Percentiles rank a stretch among this genome's conserved stretches.
These are phyloP conservation scores for Phylloscopus trochilus DNA, from an alignment of 2,113 vertebrate species.

Conservation along the genomic window DNA sequence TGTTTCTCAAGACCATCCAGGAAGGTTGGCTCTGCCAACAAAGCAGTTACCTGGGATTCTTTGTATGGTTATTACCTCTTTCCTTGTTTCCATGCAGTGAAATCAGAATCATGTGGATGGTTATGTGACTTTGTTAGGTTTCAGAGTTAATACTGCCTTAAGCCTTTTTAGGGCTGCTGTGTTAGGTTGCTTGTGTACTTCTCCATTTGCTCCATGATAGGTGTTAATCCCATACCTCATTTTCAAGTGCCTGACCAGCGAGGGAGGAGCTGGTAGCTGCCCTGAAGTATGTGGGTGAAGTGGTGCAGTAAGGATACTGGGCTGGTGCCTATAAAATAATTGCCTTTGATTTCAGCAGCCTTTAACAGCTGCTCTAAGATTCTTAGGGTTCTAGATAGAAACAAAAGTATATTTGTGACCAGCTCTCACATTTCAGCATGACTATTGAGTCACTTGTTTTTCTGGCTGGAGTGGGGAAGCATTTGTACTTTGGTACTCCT, in stretches of 20 bases:
- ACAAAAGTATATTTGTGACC: not conserved
- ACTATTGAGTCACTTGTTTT: not conserved
- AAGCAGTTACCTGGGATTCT: not conserved
- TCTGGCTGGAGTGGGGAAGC: not conserved
- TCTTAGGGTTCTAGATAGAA: not conserved
- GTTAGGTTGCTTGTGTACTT: not conserved
- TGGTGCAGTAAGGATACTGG: not conserved
- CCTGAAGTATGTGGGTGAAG: not conserved
- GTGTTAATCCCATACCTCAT: not conserved
- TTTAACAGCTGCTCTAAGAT: not conserved
- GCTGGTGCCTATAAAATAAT: not conserved
- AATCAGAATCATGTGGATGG: not conserved
- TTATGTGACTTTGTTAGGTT: not conserved
- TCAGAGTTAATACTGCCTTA: not conserved
- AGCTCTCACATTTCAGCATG: not conserved
- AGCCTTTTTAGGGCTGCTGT: not conserved
- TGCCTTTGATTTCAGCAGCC: not conserved
- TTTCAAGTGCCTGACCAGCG: not conserved
- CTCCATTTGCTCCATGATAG: not conserved
- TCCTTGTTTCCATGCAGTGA: not conserved
- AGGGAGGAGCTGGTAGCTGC: not conserved
- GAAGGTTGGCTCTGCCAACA: not conserved
- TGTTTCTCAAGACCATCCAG: not conserved
- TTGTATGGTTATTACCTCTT: not conserved
- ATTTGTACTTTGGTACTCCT: not conserved